These are phyloP conservation scores for Callimorpha dominula DNA, from an alignment of 2,888 invertebrate species.

Conservation along the genomic window DNA sequence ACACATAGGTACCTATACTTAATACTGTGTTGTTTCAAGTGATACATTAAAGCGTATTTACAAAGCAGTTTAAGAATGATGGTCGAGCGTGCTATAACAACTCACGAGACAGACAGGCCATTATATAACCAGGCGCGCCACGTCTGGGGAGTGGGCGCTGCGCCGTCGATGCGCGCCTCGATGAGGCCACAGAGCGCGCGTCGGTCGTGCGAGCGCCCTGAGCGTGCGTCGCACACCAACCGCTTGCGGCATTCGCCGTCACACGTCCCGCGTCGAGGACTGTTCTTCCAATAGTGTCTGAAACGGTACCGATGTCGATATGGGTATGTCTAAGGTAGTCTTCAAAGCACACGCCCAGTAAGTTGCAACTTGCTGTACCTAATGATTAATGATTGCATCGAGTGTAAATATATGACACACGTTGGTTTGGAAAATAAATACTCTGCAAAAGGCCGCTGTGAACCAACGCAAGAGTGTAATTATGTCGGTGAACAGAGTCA, in stretches of 20 bases:
- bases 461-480: too few species aligned
- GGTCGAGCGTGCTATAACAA: slow-evolving; percentile 57
- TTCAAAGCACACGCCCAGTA: too few species aligned
- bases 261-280: slow-evolving; percentile 93
- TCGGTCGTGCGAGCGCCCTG: slow-evolving; percentile 95
- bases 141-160: slow-evolving; percentile 88
- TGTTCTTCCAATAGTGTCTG: slow-evolving; percentile 96
- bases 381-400: too few species aligned
- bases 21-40: not conserved
- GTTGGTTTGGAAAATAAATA: too few species aligned
- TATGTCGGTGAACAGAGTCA: too few species aligned
- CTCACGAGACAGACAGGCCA: slow-evolving; percentile 95
- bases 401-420: too few species aligned
- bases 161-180: slow-evolving; percentile 93
- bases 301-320: not conserved
- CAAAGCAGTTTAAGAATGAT: slow-evolving; percentile 34
- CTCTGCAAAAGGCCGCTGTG: too few species aligned
- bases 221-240: slow-evolving; percentile 94
- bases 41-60: slow-evolving; percentile 20
- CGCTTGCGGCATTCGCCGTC: slow-evolving; percentile 95
- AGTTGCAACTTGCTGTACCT: too few species aligned
- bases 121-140: slow-evolving; percentile 97
- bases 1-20: not conserved
- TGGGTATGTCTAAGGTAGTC: not conserved
- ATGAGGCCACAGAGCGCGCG: slow-evolving; percentile 93